Evolutionary conservation across 2,113 vertebrate species (phyloP), one percentile per base, ranked within the genome.

Genomic region (Rhinopomastus cyanomelas): DNA sequence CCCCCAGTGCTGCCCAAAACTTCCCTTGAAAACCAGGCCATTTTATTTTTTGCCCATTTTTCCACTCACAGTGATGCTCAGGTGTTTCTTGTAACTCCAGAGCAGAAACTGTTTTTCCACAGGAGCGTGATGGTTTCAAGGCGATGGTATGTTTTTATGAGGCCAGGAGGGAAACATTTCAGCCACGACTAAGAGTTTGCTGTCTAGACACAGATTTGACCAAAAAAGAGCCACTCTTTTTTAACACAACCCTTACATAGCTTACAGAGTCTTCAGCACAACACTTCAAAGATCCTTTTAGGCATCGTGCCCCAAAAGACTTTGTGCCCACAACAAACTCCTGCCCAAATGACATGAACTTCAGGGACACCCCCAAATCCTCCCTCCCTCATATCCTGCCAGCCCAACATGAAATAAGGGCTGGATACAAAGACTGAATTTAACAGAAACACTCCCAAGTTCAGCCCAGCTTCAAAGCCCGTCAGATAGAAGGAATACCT

Each of bases 131-230:
- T 10, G 42, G 84, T 89, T 81, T 53, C 23, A 55, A 95, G 83
- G 77, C 83, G 83, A 62, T 61, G 60, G 62, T 51, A 37, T 84
- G 77, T 83, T 89, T 91, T 81, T 61, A 91, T 61, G 80, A 94
- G 85, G 77, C 80, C 66, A 81, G 69, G 53, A 94, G 83, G 77
- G 80, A 94, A 88, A 81, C 80, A 72, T 74, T 86, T 80, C 51
- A n/a, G 57, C 44, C 76, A 64, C 9, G 2, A 44, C 57, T 51
- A 42, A 44, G 34, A 68, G 36, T 78, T 83, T 90, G 81, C 87
- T 79, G 84, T 90, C 92, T 89, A 88, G 92, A 84, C 82, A 48
- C 16, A 19, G 26, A 76, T 55, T 79, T 87, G 62, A 78, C 73
- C 37, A n/a, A 53, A 89, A 72, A 19, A 74, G 89, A 75, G 89